A percentile compares a stretch with the other conserved stretches of the same genome.
Conservation (phyloP, 2,888 invertebrate species). For the Lithophane semibrunnea region DNA sequence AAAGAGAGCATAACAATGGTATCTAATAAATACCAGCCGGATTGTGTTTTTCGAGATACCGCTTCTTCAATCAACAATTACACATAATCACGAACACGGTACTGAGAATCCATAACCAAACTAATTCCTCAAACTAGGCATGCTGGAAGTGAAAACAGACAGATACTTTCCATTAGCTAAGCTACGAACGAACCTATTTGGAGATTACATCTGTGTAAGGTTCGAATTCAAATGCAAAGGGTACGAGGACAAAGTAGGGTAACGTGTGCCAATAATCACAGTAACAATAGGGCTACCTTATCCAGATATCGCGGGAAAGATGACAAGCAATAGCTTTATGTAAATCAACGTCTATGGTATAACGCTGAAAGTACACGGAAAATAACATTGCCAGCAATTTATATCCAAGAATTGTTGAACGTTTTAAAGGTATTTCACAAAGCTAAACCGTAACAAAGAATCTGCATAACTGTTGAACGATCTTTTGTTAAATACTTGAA, state of each 20-base stretch:
- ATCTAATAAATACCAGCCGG: constrained; percentile 35
- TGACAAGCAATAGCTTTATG: constrained; percentile 22
- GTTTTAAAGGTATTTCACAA: constrained; percentile 28
- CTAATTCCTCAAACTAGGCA: constrained; percentile 47
- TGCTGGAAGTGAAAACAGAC: constrained; percentile 42
- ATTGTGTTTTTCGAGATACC: constrained; percentile 40
- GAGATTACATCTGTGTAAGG: constrained; percentile 58
- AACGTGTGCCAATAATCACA: constrained; percentile 65
- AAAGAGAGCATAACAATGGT: constrained; percentile 32
- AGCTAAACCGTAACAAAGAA: constrained; percentile 11
- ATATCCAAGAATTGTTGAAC: constrained; percentile 2
- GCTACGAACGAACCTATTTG: constrained; percentile 20
- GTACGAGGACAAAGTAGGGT: constrained; percentile 61
- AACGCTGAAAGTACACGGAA: background rate
- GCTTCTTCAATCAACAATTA: constrained; percentile 38
- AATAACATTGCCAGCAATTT: constrained; percentile 15
- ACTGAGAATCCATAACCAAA: constrained; percentile 46
- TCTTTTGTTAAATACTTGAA: constrained; percentile 22
- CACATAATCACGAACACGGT: constrained; percentile 48
- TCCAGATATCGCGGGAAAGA: constrained; percentile 5
- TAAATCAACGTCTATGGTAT: constrained; percentile 9
- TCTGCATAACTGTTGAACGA: constrained; percentile 3
- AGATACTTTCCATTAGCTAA: constrained; percentile 43
- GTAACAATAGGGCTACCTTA: constrained; percentile 62
- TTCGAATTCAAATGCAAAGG: constrained; percentile 61